Base-by-base conservation (phyloP, 2,888 invertebrate species). In the Aphidoletes aphidimyza region DNA sequence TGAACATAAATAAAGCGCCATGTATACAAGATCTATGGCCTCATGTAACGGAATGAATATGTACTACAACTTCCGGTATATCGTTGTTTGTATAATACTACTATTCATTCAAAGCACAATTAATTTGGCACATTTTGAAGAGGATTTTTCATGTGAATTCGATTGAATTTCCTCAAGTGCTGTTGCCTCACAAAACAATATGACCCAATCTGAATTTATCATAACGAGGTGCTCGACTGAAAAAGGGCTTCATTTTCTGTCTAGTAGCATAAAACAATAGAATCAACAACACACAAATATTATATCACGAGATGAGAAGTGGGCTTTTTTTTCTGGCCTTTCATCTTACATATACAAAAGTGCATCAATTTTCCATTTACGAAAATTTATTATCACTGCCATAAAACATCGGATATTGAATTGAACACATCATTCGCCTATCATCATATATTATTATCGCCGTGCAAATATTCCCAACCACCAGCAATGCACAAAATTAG, bases 51-150 rank as follows among this genome's bases (percentile, higher is more conserved):
- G n/a, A 34, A 14, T n/a, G 30, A 69, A 69, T 69, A 69, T 69
- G 34, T 19, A 69, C 30, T 69, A 30, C 69, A n/a, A n/a, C 30
- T 69, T 69, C 69, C 69, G 34, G 34, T 69, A 14, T 42, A 30
- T 69, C 34, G 69, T 69, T 30, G 69, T 69, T 69, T 69, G 34
- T 30, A 69, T 14, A 69, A 30, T 69, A 30, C 30, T 69, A 30
- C 11, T 30, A 69, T 69, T 69, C 30, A 14, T 69, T 69, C 69
- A 69, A 69, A n/a, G n/a, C n/a, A n/a, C n/a, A n/a, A n/a, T n/a
- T 30, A 30, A 30, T 69, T 26, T 69, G 14, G 14, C 69, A 69
- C 14, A 69, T 5, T 69, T 69, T 17, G 69, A 30, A 30, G 17
- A 14, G 69, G 30, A 30, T 30, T 30, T 2, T 30, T 2, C 1